Conservation (phyloP, 2,888 invertebrate genomes). For the Ceriagrion tenellum region DNA sequence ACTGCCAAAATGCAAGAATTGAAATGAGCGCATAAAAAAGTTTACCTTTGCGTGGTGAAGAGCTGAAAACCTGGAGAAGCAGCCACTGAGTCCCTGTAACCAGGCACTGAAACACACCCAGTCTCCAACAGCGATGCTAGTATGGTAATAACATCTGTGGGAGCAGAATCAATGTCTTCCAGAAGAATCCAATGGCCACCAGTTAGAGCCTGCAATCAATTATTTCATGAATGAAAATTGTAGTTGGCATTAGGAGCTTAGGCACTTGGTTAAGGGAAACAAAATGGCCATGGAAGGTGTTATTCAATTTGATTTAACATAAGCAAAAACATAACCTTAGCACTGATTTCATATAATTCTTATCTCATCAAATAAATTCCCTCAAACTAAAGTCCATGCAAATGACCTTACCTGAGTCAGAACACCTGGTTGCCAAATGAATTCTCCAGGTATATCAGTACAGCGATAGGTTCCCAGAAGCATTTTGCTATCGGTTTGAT, state of each 20-base stretch:
- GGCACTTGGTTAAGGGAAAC: background rate
- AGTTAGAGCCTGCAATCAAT: constrained; percentile 84
- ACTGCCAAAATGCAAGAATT: too few relatives aligned
- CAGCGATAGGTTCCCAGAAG: constrained; percentile 95
- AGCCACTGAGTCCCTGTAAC: constrained; percentile 90
- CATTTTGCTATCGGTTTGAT: constrained; percentile 98
- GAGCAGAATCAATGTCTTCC: constrained; percentile 97
- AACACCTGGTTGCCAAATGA: constrained; percentile 97
- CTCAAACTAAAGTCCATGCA: background rate
- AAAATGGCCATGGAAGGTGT: background rate
- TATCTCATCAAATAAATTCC: background rate
- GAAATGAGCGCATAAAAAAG: background rate
- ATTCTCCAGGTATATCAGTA: constrained; percentile 98
- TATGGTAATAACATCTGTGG: constrained; percentile 94
- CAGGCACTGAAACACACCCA: constrained; percentile 90
- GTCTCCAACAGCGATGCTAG: constrained; percentile 92
- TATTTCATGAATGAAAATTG: constrained; percentile 68
- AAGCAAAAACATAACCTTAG: background rate
- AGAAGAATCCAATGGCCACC: constrained; percentile 94
- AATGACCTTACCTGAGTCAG: constrained; percentile 85
- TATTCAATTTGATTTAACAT: background rate
- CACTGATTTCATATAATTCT: background rate
- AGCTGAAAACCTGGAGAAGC: constrained; percentile 93
- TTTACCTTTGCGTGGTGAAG: constrained; percentile 89
- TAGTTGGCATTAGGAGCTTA: background rate